Evolutionary conservation across 1,140 invertebrate genomes (phyloP).

Genomic region (Patella vulgata): DNA sequence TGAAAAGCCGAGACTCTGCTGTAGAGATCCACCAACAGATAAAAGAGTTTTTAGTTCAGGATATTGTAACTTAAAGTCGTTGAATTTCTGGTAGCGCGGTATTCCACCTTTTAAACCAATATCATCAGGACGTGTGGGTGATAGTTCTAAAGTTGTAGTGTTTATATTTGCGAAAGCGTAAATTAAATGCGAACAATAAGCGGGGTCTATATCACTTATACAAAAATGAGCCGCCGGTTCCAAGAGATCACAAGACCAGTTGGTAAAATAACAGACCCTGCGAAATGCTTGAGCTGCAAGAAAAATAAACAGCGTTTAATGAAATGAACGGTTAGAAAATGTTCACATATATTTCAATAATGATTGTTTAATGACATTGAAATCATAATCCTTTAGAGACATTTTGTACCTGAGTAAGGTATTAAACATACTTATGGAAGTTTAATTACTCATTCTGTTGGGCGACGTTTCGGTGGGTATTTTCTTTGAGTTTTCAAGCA

Average conservation of each 20-base stretch:
- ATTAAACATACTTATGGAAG: too few relatives aligned
- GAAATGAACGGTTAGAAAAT: too few relatives aligned
- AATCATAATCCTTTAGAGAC: too few relatives aligned
- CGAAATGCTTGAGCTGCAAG: constrained; percentile 16
- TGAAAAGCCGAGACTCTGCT: constrained; percentile 22
- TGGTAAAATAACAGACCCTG: constrained; percentile 45
- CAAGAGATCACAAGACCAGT: constrained; percentile 41
- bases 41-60: constrained; percentile 27
- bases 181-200: constrained; percentile 82
- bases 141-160: constrained; percentile 24
- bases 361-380: too few relatives aligned
- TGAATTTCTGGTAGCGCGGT: constrained; percentile 27
- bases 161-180: constrained; percentile 81
- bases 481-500: too few relatives aligned
- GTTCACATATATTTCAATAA: too few relatives aligned
- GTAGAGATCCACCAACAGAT: constrained; percentile 31
- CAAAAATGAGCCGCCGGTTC: constrained; percentile 30
- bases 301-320: too few relatives aligned
- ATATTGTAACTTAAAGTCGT: constrained; percentile 27
- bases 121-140: constrained; percentile 19
- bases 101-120: constrained; percentile 11
- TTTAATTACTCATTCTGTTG: too few relatives aligned
- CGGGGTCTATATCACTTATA: constrained; percentile 73
- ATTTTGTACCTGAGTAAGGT: too few relatives aligned
- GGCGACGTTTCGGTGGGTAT: too few relatives aligned